A percentile compares a stretch with the other conserved stretches of the same genome.
These are phyloP conservation scores for Aethina tumida DNA, from an alignment of 1,140 invertebrate species.

Conservation along the genomic window DNA sequence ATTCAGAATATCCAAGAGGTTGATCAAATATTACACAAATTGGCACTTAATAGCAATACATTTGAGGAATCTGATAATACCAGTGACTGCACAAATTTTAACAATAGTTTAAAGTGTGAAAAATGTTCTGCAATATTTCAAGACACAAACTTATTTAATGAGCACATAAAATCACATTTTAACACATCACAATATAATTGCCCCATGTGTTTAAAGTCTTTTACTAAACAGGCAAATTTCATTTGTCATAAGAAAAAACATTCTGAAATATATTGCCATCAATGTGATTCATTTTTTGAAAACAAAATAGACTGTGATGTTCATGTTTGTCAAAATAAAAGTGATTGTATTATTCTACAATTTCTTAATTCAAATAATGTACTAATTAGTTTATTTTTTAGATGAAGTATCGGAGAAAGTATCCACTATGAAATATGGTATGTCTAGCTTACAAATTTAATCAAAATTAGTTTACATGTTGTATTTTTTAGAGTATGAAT, in stretches of 20 bases:
- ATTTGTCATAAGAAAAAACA: constrained; percentile 7
- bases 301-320: not conserved
- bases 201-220: constrained; percentile 3
- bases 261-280: constrained; percentile 6
- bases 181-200: constrained; percentile 4
- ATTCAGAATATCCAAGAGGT: constrained; percentile 9
- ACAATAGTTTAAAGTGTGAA: constrained; percentile 4
- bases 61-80: constrained; percentile 1
- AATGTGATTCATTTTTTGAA: constrained; percentile 8
- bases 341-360: constrained; percentile 1
- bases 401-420: not conserved
- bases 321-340: constrained; percentile 8
- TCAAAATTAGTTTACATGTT: no score
- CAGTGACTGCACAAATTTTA: not conserved
- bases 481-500: constrained; percentile 1
- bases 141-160: constrained; percentile 3
- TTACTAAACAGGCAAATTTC: constrained; percentile 3
- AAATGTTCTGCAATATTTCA: constrained; percentile 5
- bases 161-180: constrained; percentile 4
- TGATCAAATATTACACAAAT: constrained; percentile 5
- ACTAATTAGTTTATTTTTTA: not conserved
- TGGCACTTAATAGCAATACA: not conserved
- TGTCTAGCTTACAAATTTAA: constrained; percentile 1
- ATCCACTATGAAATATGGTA: constrained; percentile 4
- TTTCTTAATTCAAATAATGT: no score